phyloP scores from a whole-genome alignment of 2,888 invertebrate species.

The Morpho deidamia region DNA sequence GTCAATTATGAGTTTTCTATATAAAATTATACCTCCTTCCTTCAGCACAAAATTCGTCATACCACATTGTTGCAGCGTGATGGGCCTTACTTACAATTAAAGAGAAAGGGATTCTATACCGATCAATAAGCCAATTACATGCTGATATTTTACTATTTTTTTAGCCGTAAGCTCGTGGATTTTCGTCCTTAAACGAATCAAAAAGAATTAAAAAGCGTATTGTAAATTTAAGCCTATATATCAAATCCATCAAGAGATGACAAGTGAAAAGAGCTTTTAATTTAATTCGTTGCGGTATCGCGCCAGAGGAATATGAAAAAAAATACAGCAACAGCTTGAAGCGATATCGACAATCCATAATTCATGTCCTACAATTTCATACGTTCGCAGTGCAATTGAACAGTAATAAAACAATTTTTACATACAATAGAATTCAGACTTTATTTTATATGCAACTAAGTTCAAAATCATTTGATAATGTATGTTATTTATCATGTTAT shows the following conservation, averaged over 20 bases:
- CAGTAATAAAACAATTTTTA: slow-evolving; percentile 38
- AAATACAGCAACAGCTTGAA: slow-evolving; percentile 76
- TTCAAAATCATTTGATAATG: slow-evolving; percentile 34
- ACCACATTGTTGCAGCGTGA: too few relatives aligned
- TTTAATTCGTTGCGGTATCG: slow-evolving; percentile 77
- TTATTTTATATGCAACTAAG: slow-evolving; percentile 37
- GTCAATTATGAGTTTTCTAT: too few relatives aligned
- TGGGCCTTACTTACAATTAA: too few relatives aligned
- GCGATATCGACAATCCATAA: slow-evolving; percentile 79
- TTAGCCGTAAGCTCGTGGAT: too few relatives aligned
- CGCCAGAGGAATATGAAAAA: slow-evolving; percentile 69
- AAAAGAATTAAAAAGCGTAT: background rate
- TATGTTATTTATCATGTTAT: slow-evolving; percentile 39
- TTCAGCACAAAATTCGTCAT: too few relatives aligned
- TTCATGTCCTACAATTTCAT: slow-evolving; percentile 78
- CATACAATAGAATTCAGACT: slow-evolving; percentile 45
- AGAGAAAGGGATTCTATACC: too few relatives aligned
- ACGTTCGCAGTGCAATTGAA: slow-evolving; percentile 47
- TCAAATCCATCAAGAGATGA: slow-evolving; percentile 74
- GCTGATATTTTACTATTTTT: too few relatives aligned
- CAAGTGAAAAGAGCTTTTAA: slow-evolving; percentile 79
- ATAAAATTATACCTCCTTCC: too few relatives aligned
- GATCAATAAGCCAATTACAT: too few relatives aligned
- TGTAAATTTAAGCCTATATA: slow-evolving; percentile 48
- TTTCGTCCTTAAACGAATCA: background rate